These are phyloP conservation scores for Fabriciana adippe DNA, from an alignment of 2,888 invertebrate genomes.

Conservation along the genomic window DNA sequence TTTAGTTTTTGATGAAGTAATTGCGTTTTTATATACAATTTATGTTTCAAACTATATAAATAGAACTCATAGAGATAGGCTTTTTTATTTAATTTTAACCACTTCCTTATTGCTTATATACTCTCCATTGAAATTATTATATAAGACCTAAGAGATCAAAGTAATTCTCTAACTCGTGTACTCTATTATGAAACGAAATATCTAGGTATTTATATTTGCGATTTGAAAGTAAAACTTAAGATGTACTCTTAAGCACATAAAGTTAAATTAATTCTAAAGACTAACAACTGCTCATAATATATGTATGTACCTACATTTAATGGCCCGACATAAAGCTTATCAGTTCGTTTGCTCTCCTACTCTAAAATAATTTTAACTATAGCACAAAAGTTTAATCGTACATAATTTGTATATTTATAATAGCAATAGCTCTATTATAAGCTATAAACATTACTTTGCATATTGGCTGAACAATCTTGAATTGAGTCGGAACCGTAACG, in stretches of 20 bases:
- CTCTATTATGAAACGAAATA: no score
- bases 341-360: constrained; percentile 43
- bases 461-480: constrained; percentile 53
- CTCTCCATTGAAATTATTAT: no score
- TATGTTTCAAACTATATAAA: no score
- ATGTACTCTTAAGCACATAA: constrained; percentile 3
- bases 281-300: constrained; percentile 4
- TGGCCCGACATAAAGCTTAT: constrained; percentile 17
- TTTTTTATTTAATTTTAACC: no score
- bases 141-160: no score
- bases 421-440: constrained; percentile 59
- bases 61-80: no score
- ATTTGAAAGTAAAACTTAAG: neutral
- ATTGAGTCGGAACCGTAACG: constrained; percentile 49
- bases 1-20: no score
- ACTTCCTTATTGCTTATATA: no score
- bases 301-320: neutral
- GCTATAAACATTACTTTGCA: constrained; percentile 59
- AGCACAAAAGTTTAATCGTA: constrained; percentile 50
- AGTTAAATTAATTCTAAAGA: neutral
- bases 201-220: neutral
- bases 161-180: no score
- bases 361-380: constrained; percentile 45
- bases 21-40: no score
- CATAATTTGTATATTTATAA: constrained; percentile 63